A percentile compares a stretch with the other conserved stretches of the same genome.
phyloP scores from a whole-genome alignment of 2,797 vertebrate genomes.

The Melanotaenia parkinsoni region DNA sequence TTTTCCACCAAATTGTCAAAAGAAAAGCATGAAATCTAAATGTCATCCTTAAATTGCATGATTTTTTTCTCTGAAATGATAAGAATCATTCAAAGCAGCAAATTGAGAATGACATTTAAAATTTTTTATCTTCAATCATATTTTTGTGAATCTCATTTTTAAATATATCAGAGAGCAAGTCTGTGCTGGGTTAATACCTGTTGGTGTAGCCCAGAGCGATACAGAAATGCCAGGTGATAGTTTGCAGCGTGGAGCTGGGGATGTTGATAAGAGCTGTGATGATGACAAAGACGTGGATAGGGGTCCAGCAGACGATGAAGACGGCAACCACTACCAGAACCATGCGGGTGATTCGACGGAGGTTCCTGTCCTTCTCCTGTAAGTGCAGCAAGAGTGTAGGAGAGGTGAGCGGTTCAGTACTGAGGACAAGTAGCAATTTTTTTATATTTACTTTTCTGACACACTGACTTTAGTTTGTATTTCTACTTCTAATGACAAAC shows the following conservation, averaged over 20 bases:
- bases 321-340: constrained; percentile 97
- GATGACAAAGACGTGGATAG: constrained; percentile 98
- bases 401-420: not conserved
- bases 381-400: constrained; percentile 2
- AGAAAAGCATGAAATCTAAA: too few relatives aligned
- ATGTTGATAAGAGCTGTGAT: constrained; percentile 94
- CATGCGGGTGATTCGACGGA: constrained; percentile 97
- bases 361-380: constrained; percentile 94
- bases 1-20: not conserved
- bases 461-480: too few relatives aligned
- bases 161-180: not conserved
- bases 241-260: constrained; percentile 93
- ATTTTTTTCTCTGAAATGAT: not conserved
- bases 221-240: constrained; percentile 98
- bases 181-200: constrained; percentile 65
- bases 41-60: not conserved
- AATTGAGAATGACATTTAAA: not conserved
- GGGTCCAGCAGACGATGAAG: constrained; percentile 99
- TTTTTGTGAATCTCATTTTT: not conserved
- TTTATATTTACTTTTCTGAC: too few relatives aligned
- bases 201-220: constrained; percentile 98
- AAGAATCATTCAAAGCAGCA: not conserved
- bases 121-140: not conserved
- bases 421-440: not conserved
- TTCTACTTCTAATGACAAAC: too few relatives aligned